Conservation (phyloP, 2,888 invertebrate species). For the Oxytorus armatus region DNA sequence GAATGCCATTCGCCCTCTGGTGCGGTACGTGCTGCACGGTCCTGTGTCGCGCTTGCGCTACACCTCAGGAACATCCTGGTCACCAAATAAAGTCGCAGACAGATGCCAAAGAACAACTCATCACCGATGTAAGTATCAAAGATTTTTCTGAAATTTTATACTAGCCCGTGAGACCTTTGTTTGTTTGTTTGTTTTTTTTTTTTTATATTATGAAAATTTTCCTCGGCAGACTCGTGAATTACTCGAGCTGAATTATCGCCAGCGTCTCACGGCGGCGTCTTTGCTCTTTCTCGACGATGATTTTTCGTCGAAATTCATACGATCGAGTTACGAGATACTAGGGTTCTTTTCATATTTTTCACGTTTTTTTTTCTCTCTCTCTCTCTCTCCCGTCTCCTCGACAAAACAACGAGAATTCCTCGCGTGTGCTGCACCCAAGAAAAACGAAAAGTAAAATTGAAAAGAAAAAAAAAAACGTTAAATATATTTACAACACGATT, state of each 20-base stretch:
- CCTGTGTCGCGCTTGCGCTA: constrained; percentile 89
- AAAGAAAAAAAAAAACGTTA: constrained; percentile 7
- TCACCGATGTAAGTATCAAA: constrained; percentile 85
- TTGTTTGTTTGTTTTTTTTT: not conserved
- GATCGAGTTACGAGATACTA: too few relatives aligned
- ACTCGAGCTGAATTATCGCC: too few relatives aligned
- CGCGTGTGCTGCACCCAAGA: too few relatives aligned
- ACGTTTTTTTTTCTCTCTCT: too few relatives aligned
- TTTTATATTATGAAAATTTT: not conserved
- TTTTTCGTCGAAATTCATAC: too few relatives aligned
- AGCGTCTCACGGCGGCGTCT: too few relatives aligned
- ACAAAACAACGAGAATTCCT: not conserved
- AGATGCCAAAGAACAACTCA: constrained; percentile 89
- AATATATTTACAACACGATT: not conserved
- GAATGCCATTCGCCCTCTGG: constrained; percentile 90
- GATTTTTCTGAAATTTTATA: not conserved
- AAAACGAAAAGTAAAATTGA: not conserved
- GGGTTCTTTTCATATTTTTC: too few relatives aligned
- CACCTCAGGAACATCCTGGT: constrained; percentile 88
- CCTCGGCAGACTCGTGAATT: too few relatives aligned
- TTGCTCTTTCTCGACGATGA: too few relatives aligned
- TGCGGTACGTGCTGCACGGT: constrained; percentile 88
- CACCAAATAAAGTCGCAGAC: constrained; percentile 89
- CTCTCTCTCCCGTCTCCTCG: too few relatives aligned
- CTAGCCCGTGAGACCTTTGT: not conserved